phyloP scores from a whole-genome alignment of 2,888 invertebrate genomes.

The Melolontha melolontha region DNA sequence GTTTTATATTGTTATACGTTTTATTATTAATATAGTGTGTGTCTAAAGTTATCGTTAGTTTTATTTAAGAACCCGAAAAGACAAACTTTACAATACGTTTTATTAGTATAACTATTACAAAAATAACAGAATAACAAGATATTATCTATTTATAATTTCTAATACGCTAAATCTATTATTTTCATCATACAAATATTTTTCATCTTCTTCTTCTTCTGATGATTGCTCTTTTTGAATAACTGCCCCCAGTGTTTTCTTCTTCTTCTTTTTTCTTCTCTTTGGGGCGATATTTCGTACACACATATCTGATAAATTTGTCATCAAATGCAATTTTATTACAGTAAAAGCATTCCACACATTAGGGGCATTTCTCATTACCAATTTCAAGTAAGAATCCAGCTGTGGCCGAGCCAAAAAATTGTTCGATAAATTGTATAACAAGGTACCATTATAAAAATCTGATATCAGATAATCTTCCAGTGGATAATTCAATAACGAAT shows the following conservation, averaged over 20 bases:
- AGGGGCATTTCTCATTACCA: constrained; percentile 58
- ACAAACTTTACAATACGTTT: too few species aligned
- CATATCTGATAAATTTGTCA: neutral
- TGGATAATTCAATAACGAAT: constrained; percentile 73
- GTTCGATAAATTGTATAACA: constrained; percentile 78
- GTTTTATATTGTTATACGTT: too few species aligned
- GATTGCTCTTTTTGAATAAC: constrained; percentile 36
- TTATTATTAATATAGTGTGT: too few species aligned
- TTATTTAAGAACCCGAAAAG: too few species aligned
- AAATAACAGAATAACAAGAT: neutral
- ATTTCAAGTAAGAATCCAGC: constrained; percentile 68
- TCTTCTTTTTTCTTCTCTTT: constrained; percentile 49
- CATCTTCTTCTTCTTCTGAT: constrained; percentile 45
- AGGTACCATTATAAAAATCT: constrained; percentile 80
- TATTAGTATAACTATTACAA: too few species aligned
- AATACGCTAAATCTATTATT: constrained; percentile 58
- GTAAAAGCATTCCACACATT: constrained; percentile 57
- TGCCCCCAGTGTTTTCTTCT: constrained; percentile 25
- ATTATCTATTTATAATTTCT: constrained; percentile 48
- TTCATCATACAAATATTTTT: constrained; percentile 52
- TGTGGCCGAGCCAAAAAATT: constrained; percentile 72
- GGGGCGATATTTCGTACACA: neutral
- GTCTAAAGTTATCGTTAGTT: too few species aligned
- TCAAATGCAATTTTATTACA: constrained; percentile 47
- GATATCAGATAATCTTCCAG: constrained; percentile 70